Evolutionary conservation across 2,797 vertebrate genomes (phyloP).

Genomic region (Pseudochromis fuscus): DNA sequence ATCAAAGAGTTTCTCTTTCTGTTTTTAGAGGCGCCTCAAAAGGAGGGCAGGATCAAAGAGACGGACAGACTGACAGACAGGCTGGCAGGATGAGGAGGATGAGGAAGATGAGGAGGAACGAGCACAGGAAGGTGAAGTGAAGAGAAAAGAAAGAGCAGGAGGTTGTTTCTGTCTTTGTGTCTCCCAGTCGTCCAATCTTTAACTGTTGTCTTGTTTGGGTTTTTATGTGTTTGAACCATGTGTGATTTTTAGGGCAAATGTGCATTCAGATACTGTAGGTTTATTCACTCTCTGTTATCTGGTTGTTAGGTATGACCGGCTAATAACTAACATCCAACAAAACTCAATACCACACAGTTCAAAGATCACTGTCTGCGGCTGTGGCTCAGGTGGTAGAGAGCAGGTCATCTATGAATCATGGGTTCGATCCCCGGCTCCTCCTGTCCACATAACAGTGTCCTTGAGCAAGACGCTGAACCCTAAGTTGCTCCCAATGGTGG

Average conservation of each 20-base stretch:
- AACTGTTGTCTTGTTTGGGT: slow-evolving; percentile 20
- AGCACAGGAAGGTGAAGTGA: slow-evolving; percentile 49
- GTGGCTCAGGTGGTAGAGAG: no score
- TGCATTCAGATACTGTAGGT: neutral
- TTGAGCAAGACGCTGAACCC: no score
- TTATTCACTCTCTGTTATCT: no score
- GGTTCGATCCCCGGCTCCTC: no score
- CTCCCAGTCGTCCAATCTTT: slow-evolving; percentile 16
- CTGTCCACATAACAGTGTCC: no score
- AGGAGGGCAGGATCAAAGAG: slow-evolving; percentile 78
- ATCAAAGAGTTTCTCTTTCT: slow-evolving; percentile 79
- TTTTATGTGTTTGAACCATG: neutral
- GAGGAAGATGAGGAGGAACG: slow-evolving; percentile 61
- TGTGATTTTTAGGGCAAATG: neutral
- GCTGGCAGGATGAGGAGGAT: slow-evolving; percentile 59
- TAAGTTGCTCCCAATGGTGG: no score
- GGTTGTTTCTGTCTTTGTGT: slow-evolving; percentile 45
- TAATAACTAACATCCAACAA: no score
- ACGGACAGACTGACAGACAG: slow-evolving; percentile 57
- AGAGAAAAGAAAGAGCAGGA: slow-evolving; percentile 44
- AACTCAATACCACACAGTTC: no score
- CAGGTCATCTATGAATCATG: no score
- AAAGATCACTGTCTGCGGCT: no score
- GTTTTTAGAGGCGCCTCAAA: slow-evolving; percentile 78
- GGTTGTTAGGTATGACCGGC: no score